Base-by-base conservation (phyloP, 2,113 vertebrate genomes). In the Ictidomys tridecemlineatus region DNA sequence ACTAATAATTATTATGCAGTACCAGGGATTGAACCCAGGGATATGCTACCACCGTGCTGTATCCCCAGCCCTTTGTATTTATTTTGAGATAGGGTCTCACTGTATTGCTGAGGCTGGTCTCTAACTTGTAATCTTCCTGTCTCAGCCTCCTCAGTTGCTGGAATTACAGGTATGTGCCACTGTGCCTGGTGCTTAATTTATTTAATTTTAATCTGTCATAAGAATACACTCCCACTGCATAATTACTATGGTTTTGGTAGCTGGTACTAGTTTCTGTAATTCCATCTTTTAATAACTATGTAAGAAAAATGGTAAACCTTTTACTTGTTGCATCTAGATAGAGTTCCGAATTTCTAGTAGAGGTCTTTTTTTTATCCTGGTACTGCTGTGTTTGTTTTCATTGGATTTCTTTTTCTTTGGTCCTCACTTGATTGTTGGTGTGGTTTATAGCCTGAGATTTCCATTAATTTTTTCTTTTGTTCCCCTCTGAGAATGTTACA, bases 231-330 rank as follows among this genome's bases (percentile, higher is more conserved):
- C 37, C 8, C 61, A 26, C 82, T 51, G 56, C 17, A 39, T 28
- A 69, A 34, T 70, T 37, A 56, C 72, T 94, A 18, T 77, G 11
- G 11, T 91, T 84, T 85, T 51, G 61, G 32, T 17, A 94, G 48
- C 30, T 70, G 72, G 34, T 37, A 91, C 58, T 83, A 48, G 53
- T 92, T 92, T 95, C 18, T 84, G 0, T 93, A 5, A 83, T 5
- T 94, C 34, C 74, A 5, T 58, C 34, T 93, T 84, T 96, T 76
- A 72, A 42, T 95, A 51, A 82, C 3, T 32, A n/a, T 28, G 1
- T 37, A 56, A 89, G 16, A 69, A 78, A 30, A 63, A 14, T 53
- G 45, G 39, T 65, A 39, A 79, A 22, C 4, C 24, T 9, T 61
- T 84, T 85, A 65, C 18, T 28, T 85, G 9, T 58, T 61, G 26